Percentiles rank a stretch among this genome's conserved stretches.
Evolutionary conservation across 2,888 invertebrate genomes (phyloP).

Genomic region (Tenthredo notha): DNA sequence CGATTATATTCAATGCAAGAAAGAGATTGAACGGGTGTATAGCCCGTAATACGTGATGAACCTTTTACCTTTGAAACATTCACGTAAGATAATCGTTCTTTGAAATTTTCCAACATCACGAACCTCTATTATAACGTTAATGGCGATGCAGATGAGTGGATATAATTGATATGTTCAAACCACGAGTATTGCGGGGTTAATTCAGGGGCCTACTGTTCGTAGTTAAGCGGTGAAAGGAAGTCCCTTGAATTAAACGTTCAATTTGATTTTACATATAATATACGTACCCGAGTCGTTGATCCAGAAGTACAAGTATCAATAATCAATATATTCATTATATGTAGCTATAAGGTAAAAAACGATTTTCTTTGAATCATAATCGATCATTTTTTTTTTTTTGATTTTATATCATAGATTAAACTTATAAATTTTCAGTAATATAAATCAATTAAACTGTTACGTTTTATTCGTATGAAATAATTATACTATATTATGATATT

Average conservation of each 20-base stretch:
- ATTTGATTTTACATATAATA: neutral
- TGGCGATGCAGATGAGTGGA: slow-evolving; percentile 5
- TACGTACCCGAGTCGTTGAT: neutral
- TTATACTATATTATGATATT: neutral
- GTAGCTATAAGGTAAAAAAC: neutral
- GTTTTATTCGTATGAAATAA: neutral
- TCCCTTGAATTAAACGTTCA: slow-evolving; percentile 16
- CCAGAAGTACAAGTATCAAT: too few species aligned
- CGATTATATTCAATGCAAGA: neutral
- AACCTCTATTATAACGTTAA: slow-evolving; percentile 7
- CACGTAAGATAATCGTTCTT: slow-evolving; percentile 10
- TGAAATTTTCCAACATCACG: slow-evolving; percentile 21
- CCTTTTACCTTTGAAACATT: neutral
- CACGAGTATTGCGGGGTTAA: neutral
- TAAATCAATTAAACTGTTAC: neutral
- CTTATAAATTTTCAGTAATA: neutral
- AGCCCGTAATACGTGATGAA: neutral
- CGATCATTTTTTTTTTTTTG: neutral
- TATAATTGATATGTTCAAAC: slow-evolving; percentile 43
- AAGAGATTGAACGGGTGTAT: neutral
- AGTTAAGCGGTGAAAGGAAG: slow-evolving; percentile 39
- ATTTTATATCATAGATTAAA: neutral
- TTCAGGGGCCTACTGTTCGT: neutral
- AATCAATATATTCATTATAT: neutral
- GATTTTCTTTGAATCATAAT: neutral